phyloP scores from a whole-genome alignment of 2,797 vertebrate species.

The Podargus strigoides region DNA sequence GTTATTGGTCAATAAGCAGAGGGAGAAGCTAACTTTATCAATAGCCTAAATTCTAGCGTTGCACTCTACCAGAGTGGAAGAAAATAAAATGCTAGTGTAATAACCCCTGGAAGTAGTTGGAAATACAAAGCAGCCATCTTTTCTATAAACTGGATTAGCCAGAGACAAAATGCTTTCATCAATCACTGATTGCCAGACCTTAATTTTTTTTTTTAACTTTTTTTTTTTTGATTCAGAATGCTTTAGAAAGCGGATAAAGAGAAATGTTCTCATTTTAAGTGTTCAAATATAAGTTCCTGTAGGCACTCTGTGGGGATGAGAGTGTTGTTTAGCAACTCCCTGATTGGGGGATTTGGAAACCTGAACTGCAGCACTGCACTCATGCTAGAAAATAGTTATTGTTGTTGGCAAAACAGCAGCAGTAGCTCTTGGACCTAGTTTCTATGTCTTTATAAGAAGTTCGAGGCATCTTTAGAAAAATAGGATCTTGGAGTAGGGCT shows the following conservation, averaged over 20 bases:
- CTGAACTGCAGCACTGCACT: not conserved
- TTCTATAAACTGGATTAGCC: constrained; percentile 19
- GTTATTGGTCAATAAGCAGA: not conserved
- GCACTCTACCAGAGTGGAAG: not conserved
- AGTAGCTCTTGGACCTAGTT: not conserved
- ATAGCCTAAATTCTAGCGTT: not conserved
- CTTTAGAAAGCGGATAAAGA: constrained; percentile 11
- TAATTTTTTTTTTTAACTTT: not conserved
- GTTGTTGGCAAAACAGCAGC: not conserved
- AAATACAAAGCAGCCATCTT: not conserved
- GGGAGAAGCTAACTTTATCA: not conserved
- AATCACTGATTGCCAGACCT: not conserved
- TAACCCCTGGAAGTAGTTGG: not conserved
- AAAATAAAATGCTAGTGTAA: not conserved
- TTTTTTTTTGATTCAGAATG: not conserved
- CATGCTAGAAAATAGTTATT: not conserved
- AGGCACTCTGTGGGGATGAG: not conserved
- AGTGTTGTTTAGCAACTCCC: not conserved
- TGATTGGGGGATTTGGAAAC: not conserved
- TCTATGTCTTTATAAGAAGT: not conserved
- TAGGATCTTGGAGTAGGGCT: not conserved
- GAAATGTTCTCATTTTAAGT: not conserved
- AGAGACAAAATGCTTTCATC: constrained; percentile 20
- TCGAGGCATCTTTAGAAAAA: not conserved
- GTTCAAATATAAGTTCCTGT: not conserved